Evolutionary conservation across 2,113 vertebrate genomes (phyloP), one percentile per base, ranked within the genome.

Genomic region (Rhabdornis inornatus): DNA sequence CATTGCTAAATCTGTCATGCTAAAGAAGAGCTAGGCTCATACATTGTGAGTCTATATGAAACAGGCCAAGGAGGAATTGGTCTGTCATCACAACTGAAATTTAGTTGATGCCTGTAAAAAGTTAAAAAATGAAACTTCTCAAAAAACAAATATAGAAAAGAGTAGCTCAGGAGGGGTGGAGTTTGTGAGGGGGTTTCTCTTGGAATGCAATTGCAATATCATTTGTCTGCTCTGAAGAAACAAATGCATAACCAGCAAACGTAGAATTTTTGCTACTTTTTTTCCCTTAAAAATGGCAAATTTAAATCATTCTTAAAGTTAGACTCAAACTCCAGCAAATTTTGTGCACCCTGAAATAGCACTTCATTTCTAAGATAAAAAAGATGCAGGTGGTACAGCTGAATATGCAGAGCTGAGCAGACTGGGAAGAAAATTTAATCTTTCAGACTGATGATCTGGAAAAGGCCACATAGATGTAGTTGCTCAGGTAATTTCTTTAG

Each of bases 391-490:
- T 27, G 76, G 30, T 59, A 60, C 19, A 72, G 61, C 39, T 80
- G 71, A 64, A 77, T 24, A 55, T 89, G 61, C 49, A 96, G 65
- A 96, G 35, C 61, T 91, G 66, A 92, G 56, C 55, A 81, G 82
- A 85, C 65, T 77, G 63, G 53, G 59, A 84, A 94, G 49, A 95
- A 95, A 86, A 76, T 14, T 10, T 52, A 33, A 44, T 87, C 72
- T 64, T 95, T 90, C 63, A 64, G 39, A 94, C 45, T 81, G 75
- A 13, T 83, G 70, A 66, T 88, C 92, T 70, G 61, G 84, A 95
- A 90, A 96, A 97, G 96, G 92, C 92, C 91, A 83, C 76, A 56
- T 3, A 77, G n/a, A 92, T 83, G 53, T 68, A 72, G 68, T 31
- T 92, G 65, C 61, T 96, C 74, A 91, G 28, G 42, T 81, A 85